Percentiles rank a stretch among this genome's conserved stretches.
These are phyloP conservation scores for Nemotelus nigrinus DNA, from an alignment of 2,888 invertebrate genomes.

Conservation along the genomic window DNA sequence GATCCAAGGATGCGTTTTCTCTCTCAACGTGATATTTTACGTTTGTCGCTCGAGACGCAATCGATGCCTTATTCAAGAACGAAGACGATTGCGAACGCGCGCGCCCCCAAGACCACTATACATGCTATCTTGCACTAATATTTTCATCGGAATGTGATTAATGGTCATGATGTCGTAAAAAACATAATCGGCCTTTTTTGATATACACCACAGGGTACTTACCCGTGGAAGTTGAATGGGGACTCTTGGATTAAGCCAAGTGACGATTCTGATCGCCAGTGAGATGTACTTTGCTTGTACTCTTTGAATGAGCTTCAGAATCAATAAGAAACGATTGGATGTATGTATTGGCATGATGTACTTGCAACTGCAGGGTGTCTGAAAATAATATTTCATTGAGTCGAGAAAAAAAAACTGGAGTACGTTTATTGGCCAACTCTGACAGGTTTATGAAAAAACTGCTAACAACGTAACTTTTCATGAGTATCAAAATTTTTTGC, in stretches of 20 bases:
- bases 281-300: conserved; percentile 34
- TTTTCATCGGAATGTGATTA: conserved; percentile 57
- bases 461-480: too few relatives aligned
- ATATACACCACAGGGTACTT: conserved; percentile 54
- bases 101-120: conserved; percentile 36
- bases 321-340: conserved; percentile 31
- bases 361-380: too few relatives aligned
- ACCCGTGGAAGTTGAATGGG: background rate
- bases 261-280: conserved; percentile 43
- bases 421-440: too few relatives aligned
- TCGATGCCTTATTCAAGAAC: conserved; percentile 27
- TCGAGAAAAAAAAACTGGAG: too few relatives aligned
- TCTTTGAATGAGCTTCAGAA: conserved; percentile 4
- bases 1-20: background rate
- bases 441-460: too few relatives aligned
- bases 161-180: conserved; percentile 55
- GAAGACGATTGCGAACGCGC: conserved; percentile 32
- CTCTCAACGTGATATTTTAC: conserved; percentile 27
- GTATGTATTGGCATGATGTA: background rate
- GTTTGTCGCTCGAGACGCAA: conserved; percentile 40
- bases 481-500: too few relatives aligned
- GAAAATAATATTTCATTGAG: too few relatives aligned
- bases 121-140: conserved; percentile 52
- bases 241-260: background rate
- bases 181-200: conserved; percentile 53